Evolutionary conservation across 1,140 invertebrate genomes (phyloP).

Genomic region (Neocloeon triangulifer): DNA sequence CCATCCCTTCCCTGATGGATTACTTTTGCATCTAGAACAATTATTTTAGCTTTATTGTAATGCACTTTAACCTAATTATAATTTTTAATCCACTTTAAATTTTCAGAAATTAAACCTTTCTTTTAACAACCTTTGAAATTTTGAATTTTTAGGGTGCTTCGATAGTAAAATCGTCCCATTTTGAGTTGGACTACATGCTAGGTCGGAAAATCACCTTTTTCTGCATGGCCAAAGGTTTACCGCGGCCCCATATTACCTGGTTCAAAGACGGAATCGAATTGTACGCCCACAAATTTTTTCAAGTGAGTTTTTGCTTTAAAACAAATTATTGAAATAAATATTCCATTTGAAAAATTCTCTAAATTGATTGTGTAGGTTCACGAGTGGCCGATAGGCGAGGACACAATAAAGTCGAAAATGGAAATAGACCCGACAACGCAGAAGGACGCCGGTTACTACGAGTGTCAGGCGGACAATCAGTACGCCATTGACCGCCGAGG

Average conservation of each 20-base stretch:
- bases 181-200: slow-evolving; percentile 31
- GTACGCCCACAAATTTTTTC: slow-evolving; percentile 27
- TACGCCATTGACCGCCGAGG: slow-evolving; percentile 45
- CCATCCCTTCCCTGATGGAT: no score
- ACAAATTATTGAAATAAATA: slow-evolving; percentile 1
- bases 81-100: no score
- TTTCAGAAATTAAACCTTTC: no score
- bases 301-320: slow-evolving; percentile 16
- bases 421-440: slow-evolving; percentile 32
- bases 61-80: no score
- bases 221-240: slow-evolving; percentile 27
- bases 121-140: no score
- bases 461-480: slow-evolving; percentile 54
- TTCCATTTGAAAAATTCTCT: no score
- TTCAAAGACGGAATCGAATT: slow-evolving; percentile 33
- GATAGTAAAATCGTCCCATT: slow-evolving; percentile 30
- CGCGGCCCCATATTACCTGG: slow-evolving; percentile 27
- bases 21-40: no score
- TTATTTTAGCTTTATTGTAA: no score
- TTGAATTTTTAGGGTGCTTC: no score
- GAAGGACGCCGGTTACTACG: slow-evolving; percentile 42
- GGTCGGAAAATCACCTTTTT: slow-evolving; percentile 33
- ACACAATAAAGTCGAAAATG: slow-evolving; percentile 28
- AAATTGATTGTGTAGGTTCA: slow-evolving; percentile 20
- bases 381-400: slow-evolving; percentile 22